Base-by-base conservation (phyloP, 2,113 vertebrate species). In the Ctenomys sociabilis region DNA sequence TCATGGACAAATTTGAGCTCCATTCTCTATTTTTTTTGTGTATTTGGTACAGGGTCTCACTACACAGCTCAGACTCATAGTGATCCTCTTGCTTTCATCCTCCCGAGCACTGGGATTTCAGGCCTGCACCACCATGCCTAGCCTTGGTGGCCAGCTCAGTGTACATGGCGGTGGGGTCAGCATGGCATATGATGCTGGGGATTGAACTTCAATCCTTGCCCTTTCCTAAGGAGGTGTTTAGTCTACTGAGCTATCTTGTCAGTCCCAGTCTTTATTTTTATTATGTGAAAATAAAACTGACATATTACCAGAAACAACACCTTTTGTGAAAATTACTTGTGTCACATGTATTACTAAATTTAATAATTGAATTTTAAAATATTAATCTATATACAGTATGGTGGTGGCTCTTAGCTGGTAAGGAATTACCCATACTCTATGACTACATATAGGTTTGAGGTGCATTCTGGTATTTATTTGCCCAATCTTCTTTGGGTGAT, bases 331-430 rank as follows among this genome's bases (percentile, higher is more conserved):
- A 45, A 52, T 75, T n/a, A 75, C 63, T 83, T 89, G 35, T 9
- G 57, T 70, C 35, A 85, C 85, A 21, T 75, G 81, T 88, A 63
- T 26, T 95, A 88, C 26, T 91, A 94, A 88, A 93, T 85, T 77
- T 77, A 93, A 75, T 52, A 22, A 93, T n/a, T 70, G 68, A 72
- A 72, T 72, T 70, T 70, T 17, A 70, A 70, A n/a, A 90, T 77
- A 59, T 90, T 57, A 22, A 68, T 70, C 21, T 80, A 9, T 57
- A 30, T 93, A 45, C 16, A 92, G 19, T 90, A 66, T 80, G 12
- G 12, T 91, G 10, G 40, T 75, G 16, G 54, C 24, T 12, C 7
- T 9, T 43, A 35, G 32, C 10, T 63, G 19, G n/a, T 94, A 83
- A 68, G 21, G 13, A 61, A 92, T 78, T 6, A 64, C 49, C 24